Conservation (phyloP, 1,140 invertebrate species). For the Drosophila cardini region DNA sequence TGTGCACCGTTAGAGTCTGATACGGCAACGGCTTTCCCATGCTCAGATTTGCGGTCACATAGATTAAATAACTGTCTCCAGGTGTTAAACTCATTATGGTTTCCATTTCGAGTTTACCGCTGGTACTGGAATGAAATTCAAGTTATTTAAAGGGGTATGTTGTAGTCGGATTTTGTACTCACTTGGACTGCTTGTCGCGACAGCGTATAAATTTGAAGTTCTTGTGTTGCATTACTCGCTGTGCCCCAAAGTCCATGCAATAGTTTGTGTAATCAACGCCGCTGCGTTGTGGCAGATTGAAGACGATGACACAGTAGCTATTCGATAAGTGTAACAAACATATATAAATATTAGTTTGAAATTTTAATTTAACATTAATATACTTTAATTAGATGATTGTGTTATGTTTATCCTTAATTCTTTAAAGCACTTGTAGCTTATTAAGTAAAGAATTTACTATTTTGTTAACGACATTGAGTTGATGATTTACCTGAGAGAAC, state of each 20-base stretch:
- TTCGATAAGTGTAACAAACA: too few species aligned
- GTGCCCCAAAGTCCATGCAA: slow-evolving; percentile 78
- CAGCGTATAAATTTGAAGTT: slow-evolving; percentile 77
- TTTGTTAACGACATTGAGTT: too few species aligned
- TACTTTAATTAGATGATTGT: too few species aligned
- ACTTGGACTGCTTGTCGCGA: slow-evolving; percentile 68
- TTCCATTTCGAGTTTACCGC: slow-evolving; percentile 74
- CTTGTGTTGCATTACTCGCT: slow-evolving; percentile 65
- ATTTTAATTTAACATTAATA: too few species aligned
- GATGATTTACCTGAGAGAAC: slow-evolving; percentile 65
- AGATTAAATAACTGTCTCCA: slow-evolving; percentile 77
- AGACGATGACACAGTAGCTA: slow-evolving; percentile 84
- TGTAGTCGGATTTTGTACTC: not conserved
- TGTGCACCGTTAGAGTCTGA: slow-evolving; percentile 73
- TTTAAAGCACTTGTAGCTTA: too few species aligned
- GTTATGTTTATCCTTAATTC: too few species aligned
- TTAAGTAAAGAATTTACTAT: too few species aligned
- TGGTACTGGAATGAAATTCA: slow-evolving; percentile 10
- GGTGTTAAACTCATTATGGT: slow-evolving; percentile 73
- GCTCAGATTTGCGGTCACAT: slow-evolving; percentile 79
- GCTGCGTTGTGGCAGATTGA: slow-evolving; percentile 77
- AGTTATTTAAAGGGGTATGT: not conserved
- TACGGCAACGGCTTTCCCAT: slow-evolving; percentile 78
- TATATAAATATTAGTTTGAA: too few species aligned
- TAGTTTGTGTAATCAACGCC: slow-evolving; percentile 78